Evolutionary conservation across 1,140 invertebrate genomes (phyloP), one percentile per base, ranked within the genome.

Genomic region (Aphaenogaster ashmeadi): DNA sequence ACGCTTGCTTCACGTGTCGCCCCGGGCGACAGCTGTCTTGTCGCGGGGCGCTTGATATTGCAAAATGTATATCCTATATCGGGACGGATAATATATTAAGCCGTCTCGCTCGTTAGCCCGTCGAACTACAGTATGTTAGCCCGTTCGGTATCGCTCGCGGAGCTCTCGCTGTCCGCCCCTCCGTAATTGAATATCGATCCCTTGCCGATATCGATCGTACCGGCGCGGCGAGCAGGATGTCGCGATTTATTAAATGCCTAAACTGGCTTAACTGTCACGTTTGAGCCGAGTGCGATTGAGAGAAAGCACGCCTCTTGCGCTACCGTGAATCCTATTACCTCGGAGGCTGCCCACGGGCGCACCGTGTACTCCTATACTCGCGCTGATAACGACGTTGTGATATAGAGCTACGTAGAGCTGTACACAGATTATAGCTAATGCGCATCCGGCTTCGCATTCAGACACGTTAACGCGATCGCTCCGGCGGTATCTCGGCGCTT

Each of bases 131-230:
- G n/a, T n/a, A 66, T 36, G 18, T 66, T 44, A 67, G n/a, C 38
- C 38, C 56, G 54, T 56, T 18, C 38, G 75, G 3, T 47, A 54
- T 41, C 78, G 36, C n/a, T 54, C 44, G n/a, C 36, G 44, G 2
- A 5, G 11, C 11, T 6, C 2, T 41, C 64, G 4, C n/a, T 62
- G 15, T 77, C 74, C 58, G 44, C 5, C 11, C 7, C 44, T 36
- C n/a, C 5, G n/a, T 50, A 83, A 83, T 83, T 83, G 80, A 72
- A 72, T 74, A 58, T 83, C 67, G 80, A 83, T 83, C 38, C 67
- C 27, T 9, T 27, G 33, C 21, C 67, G 79, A 58, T 72, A 11
- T 54, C 50, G 69, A 72, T 75, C 54, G 21, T 27, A 15, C 3
- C 36, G 38, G 56, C 8, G 8, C 58, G 21, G 6, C 38, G 50